Base-by-base conservation (phyloP, 2,113 vertebrate genomes). In the Poecile atricapillus region DNA sequence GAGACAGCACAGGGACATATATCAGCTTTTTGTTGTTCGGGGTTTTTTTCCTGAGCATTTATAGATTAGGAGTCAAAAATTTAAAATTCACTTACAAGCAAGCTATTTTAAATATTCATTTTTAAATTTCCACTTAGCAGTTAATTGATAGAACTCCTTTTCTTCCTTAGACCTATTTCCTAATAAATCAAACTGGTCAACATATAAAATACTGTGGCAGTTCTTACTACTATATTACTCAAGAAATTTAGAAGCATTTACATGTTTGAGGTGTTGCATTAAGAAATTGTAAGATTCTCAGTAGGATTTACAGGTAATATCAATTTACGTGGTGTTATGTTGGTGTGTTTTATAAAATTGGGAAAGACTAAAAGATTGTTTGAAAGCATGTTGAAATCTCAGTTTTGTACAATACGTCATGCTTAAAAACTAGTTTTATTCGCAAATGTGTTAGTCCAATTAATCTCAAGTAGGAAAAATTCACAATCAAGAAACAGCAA, bases 341-440 rank as follows among this genome's bases (percentile, higher is more conserved):
- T 4, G 2, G 9, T 85, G 55, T 80, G 59, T 30, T 93, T 94
- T 91, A 89, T 24, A 86, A 96, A 94, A 74, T 21, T 71, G 35
- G 15, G 73, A 62, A 95, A 95, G 25, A 49, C 41, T 50, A 56
- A 24, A 91, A 12, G 62, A 65, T 59, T 43, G 44, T 65, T 77
- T 78, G 13, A 56, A 92, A 87, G 70, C 87, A 75, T 43, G 67
- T 83, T 95, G 86, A 92, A 94, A 89, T 64, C 64, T 83, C 89
- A 97, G 47, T 91, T 95, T 96, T 93, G 85, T 92, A 96, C 96
- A 97, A 97, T 94, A 84, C 77, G 74, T 97, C 97, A 98, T 98
- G 98, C 98, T 98, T 95, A 97, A 96, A 94, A 97, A 97, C 71
- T 97, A 94, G 85, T 96, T 98, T 98, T 98, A 98, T 98, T 98